phyloP scores from a whole-genome alignment of 2,888 invertebrate species.

The Clitarchus hookeri region DNA sequence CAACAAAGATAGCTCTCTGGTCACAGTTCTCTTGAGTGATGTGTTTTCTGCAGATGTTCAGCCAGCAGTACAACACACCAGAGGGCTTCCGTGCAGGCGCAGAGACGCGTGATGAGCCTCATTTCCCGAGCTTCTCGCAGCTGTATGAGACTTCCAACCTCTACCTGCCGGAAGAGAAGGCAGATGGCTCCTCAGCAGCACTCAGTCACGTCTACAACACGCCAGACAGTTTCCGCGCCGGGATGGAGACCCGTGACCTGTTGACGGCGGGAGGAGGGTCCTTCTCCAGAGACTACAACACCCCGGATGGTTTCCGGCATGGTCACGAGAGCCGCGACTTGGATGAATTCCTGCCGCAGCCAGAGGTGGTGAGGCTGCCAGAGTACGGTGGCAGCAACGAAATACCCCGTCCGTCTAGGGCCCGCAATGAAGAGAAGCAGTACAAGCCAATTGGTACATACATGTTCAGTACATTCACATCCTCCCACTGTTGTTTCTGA shows the following conservation, averaged over 20 bases:
- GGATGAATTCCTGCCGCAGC: neutral
- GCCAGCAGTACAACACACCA: slow-evolving; percentile 56
- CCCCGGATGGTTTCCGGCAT: slow-evolving; percentile 56
- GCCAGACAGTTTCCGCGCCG: slow-evolving; percentile 55
- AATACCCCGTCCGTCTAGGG: slow-evolving; percentile 18
- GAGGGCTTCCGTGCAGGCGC: slow-evolving; percentile 55
- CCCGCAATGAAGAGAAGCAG: neutral
- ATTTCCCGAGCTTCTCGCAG: neutral
- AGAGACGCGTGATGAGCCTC: slow-evolving; percentile 51
- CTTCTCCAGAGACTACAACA: slow-evolving; percentile 52
- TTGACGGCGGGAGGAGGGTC: neutral
- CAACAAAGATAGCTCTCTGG: neutral
- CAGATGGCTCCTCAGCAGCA: neutral
- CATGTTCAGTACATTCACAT: neutral
- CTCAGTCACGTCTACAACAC: slow-evolving; percentile 54
- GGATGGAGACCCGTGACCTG: slow-evolving; percentile 53
- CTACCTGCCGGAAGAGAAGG: slow-evolving; percentile 27
- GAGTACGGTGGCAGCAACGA: slow-evolving; percentile 16
- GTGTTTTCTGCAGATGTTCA: slow-evolving; percentile 47
- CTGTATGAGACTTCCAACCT: slow-evolving; percentile 25
- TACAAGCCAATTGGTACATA: neutral
- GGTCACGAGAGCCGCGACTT: slow-evolving; percentile 54
- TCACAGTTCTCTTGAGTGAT: neutral
- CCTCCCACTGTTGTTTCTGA: too few relatives aligned
- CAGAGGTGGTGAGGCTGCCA: neutral